phyloP scores from a whole-genome alignment of 2,797 vertebrate species.

The Poeciliopsis paucimaculata region DNA sequence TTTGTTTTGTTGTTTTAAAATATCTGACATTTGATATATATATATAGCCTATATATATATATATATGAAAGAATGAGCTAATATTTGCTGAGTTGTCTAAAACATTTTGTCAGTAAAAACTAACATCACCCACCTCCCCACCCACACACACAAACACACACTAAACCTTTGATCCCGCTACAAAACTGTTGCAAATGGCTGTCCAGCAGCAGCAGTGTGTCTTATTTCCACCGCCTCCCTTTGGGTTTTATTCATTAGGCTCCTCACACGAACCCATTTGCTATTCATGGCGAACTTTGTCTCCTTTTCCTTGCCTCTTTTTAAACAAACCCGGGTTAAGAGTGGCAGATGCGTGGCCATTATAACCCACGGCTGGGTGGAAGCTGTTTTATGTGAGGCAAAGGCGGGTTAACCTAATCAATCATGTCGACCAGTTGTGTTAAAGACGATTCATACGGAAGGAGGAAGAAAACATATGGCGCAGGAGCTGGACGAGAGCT shows the following conservation, averaged over 20 bases:
- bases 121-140: background rate
- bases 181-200: constrained; percentile 70
- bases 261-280: constrained; percentile 79
- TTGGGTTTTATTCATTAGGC: constrained; percentile 84
- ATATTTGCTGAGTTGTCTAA: background rate
- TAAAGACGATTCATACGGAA: constrained; percentile 72
- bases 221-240: constrained; percentile 73
- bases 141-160: constrained; percentile 19
- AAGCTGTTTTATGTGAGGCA: constrained; percentile 78
- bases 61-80: background rate
- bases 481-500: constrained; percentile 67
- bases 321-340: constrained; percentile 70
- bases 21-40: background rate
- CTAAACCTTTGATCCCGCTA: constrained; percentile 31
- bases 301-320: constrained; percentile 23
- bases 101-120: constrained; percentile 5
- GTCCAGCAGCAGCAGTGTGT: constrained; percentile 62
- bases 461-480: constrained; percentile 82
- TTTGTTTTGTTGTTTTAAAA: background rate
- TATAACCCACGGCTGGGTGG: constrained; percentile 74
- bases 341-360: constrained; percentile 83
- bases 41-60: no score
- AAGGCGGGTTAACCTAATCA: constrained; percentile 86
- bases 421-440: constrained; percentile 84
- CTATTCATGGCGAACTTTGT: constrained; percentile 79